These are phyloP conservation scores for Scrobipalpa costella DNA, from an alignment of 2,888 invertebrate species.

Conservation along the genomic window DNA sequence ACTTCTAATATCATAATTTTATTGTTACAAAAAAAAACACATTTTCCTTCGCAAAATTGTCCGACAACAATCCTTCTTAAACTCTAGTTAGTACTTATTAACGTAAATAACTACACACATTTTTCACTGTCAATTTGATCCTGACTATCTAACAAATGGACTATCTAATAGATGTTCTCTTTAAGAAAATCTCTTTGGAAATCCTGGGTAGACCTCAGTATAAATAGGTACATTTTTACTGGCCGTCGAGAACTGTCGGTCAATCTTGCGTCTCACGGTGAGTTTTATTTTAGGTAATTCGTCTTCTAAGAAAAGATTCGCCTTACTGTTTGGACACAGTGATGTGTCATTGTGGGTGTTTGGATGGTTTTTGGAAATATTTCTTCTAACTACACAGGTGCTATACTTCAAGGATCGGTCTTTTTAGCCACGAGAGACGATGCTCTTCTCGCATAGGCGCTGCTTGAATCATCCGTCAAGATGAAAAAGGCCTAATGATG, in stretches of 20 bases:
- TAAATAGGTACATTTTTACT: conserved; percentile 15
- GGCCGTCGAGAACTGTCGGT: not conserved
- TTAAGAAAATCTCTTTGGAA: not conserved
- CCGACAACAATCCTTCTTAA: not conserved
- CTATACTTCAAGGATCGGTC: too few relatives aligned
- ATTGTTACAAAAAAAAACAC: not conserved
- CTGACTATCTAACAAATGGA: conserved; percentile 12
- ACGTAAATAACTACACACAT: conserved; percentile 13
- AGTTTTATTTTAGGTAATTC: not conserved
- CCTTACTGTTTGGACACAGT: not conserved
- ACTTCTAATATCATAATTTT: not conserved
- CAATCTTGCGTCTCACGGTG: not conserved
- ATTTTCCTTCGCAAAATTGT: not conserved
- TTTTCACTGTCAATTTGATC: not conserved
- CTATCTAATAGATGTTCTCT: conserved; percentile 11
- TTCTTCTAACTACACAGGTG: not conserved
- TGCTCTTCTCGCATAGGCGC: too few relatives aligned
- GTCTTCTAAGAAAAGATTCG: not conserved
- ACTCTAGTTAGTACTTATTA: not conserved
- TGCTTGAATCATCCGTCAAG: too few relatives aligned
- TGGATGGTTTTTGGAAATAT: not conserved
- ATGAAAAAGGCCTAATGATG: too few relatives aligned
- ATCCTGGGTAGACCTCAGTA: conserved; percentile 4
- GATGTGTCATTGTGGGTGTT: not conserved
- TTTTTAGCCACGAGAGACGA: too few relatives aligned